phyloP scores from a whole-genome alignment of 2,888 invertebrate genomes.

The Corbicula japonica region DNA sequence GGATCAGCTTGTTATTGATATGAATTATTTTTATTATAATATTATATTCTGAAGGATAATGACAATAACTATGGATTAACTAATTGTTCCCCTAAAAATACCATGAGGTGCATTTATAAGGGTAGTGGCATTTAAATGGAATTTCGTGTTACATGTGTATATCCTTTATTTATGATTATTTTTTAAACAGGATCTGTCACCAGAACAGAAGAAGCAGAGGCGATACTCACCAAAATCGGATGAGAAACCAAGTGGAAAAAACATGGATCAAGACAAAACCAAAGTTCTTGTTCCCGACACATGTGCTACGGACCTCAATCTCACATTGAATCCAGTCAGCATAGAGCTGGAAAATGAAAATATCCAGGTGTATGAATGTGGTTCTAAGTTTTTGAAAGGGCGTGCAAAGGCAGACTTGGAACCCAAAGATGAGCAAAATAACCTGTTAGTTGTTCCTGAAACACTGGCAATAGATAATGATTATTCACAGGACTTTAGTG shows the following conservation, averaged over 20 bases:
- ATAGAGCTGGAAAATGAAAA: constrained; percentile 6
- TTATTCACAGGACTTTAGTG: constrained; percentile 21
- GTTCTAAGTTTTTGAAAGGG: background rate
- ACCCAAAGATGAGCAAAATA: too few species aligned
- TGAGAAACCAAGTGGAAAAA: background rate
- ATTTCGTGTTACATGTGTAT: too few species aligned
- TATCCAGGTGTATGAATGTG: constrained; percentile 4
- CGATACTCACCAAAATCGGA: constrained; percentile 20
- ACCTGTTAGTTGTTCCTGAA: constrained; percentile 60
- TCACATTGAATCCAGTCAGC: constrained; percentile 23
- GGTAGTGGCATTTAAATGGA: too few species aligned
- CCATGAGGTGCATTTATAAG: too few species aligned
- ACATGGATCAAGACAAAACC: background rate
- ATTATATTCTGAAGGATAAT: too few species aligned
- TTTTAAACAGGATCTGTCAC: constrained; percentile 61
- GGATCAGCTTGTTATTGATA: too few species aligned
- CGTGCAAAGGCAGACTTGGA: background rate
- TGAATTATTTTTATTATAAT: too few species aligned
- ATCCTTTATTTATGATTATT: too few species aligned
- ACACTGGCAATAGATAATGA: constrained; percentile 53
- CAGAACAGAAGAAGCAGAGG: constrained; percentile 60
- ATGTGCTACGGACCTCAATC: constrained; percentile 48
- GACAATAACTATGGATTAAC: too few species aligned
- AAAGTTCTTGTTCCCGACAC: constrained; percentile 63
- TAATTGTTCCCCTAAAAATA: too few species aligned